Evolutionary conservation across 2,113 vertebrate species (phyloP), one percentile per base, ranked within the genome.

Genomic region (Pomatostomus ruficeps): DNA sequence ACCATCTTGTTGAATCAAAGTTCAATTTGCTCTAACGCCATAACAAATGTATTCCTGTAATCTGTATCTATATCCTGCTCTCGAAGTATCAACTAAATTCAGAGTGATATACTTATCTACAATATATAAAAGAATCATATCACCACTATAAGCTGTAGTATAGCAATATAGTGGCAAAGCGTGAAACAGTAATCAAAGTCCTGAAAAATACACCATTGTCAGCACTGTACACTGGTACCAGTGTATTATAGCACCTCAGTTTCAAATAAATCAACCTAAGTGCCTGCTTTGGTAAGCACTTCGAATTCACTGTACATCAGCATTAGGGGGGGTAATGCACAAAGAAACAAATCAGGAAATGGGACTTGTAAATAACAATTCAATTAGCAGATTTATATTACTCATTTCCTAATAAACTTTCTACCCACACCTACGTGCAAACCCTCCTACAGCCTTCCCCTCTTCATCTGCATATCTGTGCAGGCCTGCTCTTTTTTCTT

Each of bases 381-480:
- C 96, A 93, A 92, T 82, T 94, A 97, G 91, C 85, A 94, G 89
- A 85, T 94, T 93, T 89, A 80, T 85, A 93, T 78, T 84, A 78
- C 87, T 85, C 94, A 62, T 97, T 98, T 94, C 88, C 95, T 96
- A 97, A 97, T 96, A 96, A 97, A 98, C 96, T 97, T 97, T 70
- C 88, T 38, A 62, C 23, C 84, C 70, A 21, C 74, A 95, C 92
- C 94, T 82, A 49, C 18, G 36, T 7, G 28, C 93, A 93, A 96
- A 88, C 97, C 96, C 93, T 97, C 96, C 95, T 79, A 57, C 95
- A 63, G 97, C 95, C 93, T 97, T 95, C 76, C 93, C 90, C 81
- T 45, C 97, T 97, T 98, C 98, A 99, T 99, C 98, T 99, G 97
- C 98, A 99, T 98, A 97, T 98, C 98, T 98, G 97, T 88, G 92